These are phyloP conservation scores for Drosophila stalkeri DNA, from an alignment of 2,888 invertebrate species.

Conservation along the genomic window DNA sequence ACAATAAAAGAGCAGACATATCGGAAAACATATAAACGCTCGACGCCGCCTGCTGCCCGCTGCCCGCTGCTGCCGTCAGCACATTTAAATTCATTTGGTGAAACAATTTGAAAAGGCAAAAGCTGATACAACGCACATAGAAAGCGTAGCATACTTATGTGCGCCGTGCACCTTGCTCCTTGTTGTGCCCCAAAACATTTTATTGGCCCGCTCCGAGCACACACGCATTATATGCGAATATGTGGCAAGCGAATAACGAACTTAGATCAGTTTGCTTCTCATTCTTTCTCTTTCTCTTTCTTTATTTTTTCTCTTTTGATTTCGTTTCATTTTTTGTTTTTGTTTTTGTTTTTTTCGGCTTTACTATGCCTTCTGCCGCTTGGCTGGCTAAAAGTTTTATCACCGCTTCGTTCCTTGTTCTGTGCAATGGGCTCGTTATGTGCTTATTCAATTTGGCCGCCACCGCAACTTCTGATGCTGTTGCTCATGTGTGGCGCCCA, in stretches of 20 bases:
- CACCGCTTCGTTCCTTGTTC: slow-evolving; percentile 64
- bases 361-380: slow-evolving; percentile 26
- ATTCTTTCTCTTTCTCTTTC: slow-evolving; percentile 20
- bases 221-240: slow-evolving; percentile 29
- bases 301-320: slow-evolving; percentile 12
- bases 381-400: slow-evolving; percentile 73
- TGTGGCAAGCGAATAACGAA: slow-evolving; percentile 61
- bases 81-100: slow-evolving; percentile 78
- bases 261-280: slow-evolving; percentile 63
- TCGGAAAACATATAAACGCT: slow-evolving; percentile 55
- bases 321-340: neutral
- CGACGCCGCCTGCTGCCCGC: neutral
- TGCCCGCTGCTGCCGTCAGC: slow-evolving; percentile 60
- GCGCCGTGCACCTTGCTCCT: slow-evolving; percentile 64
- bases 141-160: slow-evolving; percentile 75
- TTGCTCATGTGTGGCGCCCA: slow-evolving; percentile 29
- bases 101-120: slow-evolving; percentile 66
- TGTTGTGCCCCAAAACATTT: slow-evolving; percentile 60
- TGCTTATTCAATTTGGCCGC: slow-evolving; percentile 74
- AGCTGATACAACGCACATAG: slow-evolving; percentile 25
- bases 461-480: slow-evolving; percentile 34
- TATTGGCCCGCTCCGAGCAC: slow-evolving; percentile 54
- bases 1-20: slow-evolving; percentile 58
- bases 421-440: slow-evolving; percentile 74
- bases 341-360: slow-evolving; percentile 19